Base-by-base conservation (phyloP, 2,797 vertebrate genomes). In the Lithobates sylvaticus region DNA sequence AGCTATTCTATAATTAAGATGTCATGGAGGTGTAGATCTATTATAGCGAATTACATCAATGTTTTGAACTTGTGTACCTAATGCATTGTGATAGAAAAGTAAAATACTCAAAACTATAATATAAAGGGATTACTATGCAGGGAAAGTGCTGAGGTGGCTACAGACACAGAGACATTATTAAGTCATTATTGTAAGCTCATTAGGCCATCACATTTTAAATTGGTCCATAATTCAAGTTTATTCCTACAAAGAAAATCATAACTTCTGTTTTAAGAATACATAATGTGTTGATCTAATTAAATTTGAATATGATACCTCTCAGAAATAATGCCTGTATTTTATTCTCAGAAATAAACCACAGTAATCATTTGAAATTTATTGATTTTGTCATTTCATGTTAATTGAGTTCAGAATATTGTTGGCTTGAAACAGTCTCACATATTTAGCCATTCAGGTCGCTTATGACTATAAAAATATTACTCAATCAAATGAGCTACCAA, bases 141-240 rank as follows among this genome's bases (percentile, higher is more conserved):
- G 42, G 75, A 83, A 83, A 78, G 71, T 78, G 81, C 85, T 77
- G 69, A 83, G 68, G 71, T 78, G 42, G 42, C 67, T 83, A 73
- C 21, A 78, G 58, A 70, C 73, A 42, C 13, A 78, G 36, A 67
- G 75, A 29, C 74, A 83, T 87, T 83, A 87, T 83, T 75, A 83
- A 83, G 76, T 77, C 75, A 78, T 87, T 73, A 87, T 67, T 64
- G 39, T 83, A 74, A 87, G 68, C 69, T 87, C 75, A 83, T 87
- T 87, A 78, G 85, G n/a, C 75, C 58, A 83, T 87, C 68, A 83
- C 81, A 86, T 76, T 36, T 77, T 83, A 83, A 83, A 87, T 78
- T 72, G 85, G 18, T 50, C 75, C 72, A 83, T 83, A 83, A 87
- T 65, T 87, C 58, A 87, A 39, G n/a, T 83, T 78, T 78, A 87